Evolutionary conservation across 2,797 vertebrate genomes (phyloP).

Genomic region (Mus minutoides): DNA sequence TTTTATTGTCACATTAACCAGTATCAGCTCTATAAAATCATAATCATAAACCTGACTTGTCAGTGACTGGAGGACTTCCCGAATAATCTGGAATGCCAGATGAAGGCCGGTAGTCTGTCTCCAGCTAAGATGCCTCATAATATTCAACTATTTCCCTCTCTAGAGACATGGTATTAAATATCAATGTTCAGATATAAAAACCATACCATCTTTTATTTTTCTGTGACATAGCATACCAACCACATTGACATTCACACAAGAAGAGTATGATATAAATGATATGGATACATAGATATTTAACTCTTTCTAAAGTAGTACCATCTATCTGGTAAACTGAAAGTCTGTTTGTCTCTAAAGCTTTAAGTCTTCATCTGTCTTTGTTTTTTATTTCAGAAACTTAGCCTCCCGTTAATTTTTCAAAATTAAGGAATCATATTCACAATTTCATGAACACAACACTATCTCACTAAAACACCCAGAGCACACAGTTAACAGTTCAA

Average conservation of each 20-base stretch:
- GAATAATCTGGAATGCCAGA: not conserved
- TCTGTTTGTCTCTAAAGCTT: not conserved
- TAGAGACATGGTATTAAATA: not conserved
- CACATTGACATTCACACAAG: not conserved
- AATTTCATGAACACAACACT: conserved; percentile 7
- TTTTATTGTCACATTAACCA: not conserved
- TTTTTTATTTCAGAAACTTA: conserved; percentile 43
- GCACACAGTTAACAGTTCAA: not conserved
- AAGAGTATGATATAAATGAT: not conserved
- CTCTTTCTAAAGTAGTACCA: not conserved
- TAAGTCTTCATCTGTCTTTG: not conserved
- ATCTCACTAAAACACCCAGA: not conserved
- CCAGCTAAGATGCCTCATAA: not conserved
- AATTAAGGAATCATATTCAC: not conserved
- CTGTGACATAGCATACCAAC: not conserved
- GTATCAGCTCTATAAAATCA: not conserved
- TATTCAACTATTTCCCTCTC: not conserved
- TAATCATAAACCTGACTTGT: not conserved
- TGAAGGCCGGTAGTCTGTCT: not conserved
- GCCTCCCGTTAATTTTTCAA: conserved; percentile 36
- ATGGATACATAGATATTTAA: not conserved
- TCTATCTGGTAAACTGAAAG: not conserved
- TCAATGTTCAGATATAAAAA: not conserved
- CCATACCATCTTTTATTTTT: not conserved
- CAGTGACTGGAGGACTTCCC: not conserved